Base-by-base conservation (phyloP, 2,797 vertebrate genomes). In the Bryconaethiops microstoma region DNA sequence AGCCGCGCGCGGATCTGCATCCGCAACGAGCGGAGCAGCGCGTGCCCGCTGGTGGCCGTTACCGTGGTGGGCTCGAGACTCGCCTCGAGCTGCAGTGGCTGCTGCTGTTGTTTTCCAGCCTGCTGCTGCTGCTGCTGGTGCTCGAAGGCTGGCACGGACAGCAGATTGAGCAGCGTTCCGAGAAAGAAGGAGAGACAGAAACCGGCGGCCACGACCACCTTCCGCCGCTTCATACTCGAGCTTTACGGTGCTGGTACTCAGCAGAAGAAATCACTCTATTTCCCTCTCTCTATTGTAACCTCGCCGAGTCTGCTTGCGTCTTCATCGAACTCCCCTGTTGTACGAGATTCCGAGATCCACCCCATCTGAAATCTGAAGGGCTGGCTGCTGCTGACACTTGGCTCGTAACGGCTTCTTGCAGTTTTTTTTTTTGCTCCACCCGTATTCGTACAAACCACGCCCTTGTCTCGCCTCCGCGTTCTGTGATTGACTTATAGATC, bases 151-250 rank as follows among this genome's bases (percentile, higher is more conserved):
- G 95, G 95, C 19, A 93, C 88, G 82, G 94, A 94, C 74, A 96
- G 92, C 83, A 95, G 87, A 89, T 94, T 95, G 86, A 96, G 92
- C 74, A 95, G 87, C 42, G 94, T 94, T 81, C 94, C 95, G 83
- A 96, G 88, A 81, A 95, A 91, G 86, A 95, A 95, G 79, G 94
- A 95, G 72, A 95, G 86, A 85, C 94, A 95, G 84, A 95, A 93
- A 52, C 93, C 95, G 69, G 89, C 94, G 67, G 92, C 94, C 57
- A 94, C 90, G 59, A 91, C 90, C 69, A 94, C 91, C 91, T 93
- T 94, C 86, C 94, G 93, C 84, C 93, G 91, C 90, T 93, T 94
- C 95, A 93, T 95, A 74, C 82, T n/a, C 39, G 19, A 81, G 77
- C 79, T 81, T 45, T 42, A 69, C 64, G 25, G 80, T 83, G 39